phyloP scores from a whole-genome alignment of 2,113 vertebrate genomes.

The Hypanus sabinus region DNA sequence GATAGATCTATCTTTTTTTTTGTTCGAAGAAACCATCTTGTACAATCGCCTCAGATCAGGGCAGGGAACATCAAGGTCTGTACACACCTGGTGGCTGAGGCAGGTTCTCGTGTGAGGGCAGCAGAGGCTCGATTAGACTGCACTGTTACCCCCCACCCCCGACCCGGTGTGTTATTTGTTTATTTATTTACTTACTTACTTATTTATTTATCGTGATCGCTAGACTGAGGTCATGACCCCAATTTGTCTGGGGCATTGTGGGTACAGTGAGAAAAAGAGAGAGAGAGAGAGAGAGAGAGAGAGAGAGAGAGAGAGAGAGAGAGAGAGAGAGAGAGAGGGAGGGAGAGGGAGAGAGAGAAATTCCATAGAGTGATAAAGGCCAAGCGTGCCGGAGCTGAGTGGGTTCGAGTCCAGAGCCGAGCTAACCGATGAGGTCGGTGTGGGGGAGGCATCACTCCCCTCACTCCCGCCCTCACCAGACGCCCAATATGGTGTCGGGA shows the following conservation, averaged over 20 bases:
- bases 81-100: conserved; percentile 43
- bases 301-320: conserved; percentile 42
- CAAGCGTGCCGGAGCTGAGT: conserved; percentile 51
- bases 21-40: not conserved
- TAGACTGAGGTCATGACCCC: conserved; percentile 56
- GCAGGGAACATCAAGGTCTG: conserved; percentile 49
- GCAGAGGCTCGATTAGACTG: conserved; percentile 49
- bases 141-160: conserved; percentile 51
- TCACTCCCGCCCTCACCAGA: not conserved
- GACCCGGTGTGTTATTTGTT: conserved; percentile 38
- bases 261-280: conserved; percentile 44
- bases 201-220: conserved; percentile 47
- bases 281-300: conserved; percentile 39
- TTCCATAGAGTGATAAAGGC: conserved; percentile 45
- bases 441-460: conserved; percentile 41
- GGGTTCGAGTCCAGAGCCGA: conserved; percentile 53
- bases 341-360: conserved; percentile 40
- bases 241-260: conserved; percentile 59
- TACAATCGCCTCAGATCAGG: conserved; percentile 40
- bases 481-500: not conserved
- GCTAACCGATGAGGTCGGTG: conserved; percentile 50
- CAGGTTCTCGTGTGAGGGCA: conserved; percentile 47
- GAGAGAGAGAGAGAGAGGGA: too few relatives aligned
- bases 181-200: conserved; percentile 40
- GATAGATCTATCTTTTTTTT: not conserved